Base-by-base conservation (phyloP, 2,888 invertebrate genomes). In the Zaprionus obscuricornis region DNA sequence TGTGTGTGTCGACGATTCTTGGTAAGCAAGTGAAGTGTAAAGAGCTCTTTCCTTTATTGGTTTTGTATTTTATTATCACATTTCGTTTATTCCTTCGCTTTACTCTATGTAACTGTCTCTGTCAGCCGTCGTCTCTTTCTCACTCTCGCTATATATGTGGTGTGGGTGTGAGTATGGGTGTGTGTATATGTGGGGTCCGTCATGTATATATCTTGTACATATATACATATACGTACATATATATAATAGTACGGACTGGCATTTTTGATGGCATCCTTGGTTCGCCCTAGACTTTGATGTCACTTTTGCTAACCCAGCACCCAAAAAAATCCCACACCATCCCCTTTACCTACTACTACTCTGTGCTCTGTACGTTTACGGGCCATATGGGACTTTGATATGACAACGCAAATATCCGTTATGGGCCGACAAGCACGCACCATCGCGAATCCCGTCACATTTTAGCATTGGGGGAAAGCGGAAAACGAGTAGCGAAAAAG, bases 311-410 rank as follows among this genome's bases (percentile, higher is more conserved):
- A 33, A 39, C 43, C 51, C 36, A 51, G 10, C 8, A 27, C 13
- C 5, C 33, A 6, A n/a, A n/a, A n/a, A n/a, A n/a, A n/a, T n/a
- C 14, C 10, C 45, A 27, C 1, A 5, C 7, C 29, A n/a, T 5
- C 10, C 2, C 31, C 3, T 13, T 1, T 6, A 5, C n/a, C 2
- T 0, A 2, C 27, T 2, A 14, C 22, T 17, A 1, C 17, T 13
- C 45, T 50, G 20, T 24, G 26, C 34, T 29, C 18, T 16, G 24
- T 49, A 26, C 81, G 76, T 87, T 88, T 88, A 89, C 88, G 86
- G 87, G 87, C 85, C 88, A 89, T 89, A 89, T 89, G 90, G 88
- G 89, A 89, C 86, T 87, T 81, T 87, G 88, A 88, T 89, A 87
- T 87, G 89, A 87, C 87, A 88, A 84, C 85, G 86, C 86, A 89